A percentile compares a stretch with the other conserved stretches of the same genome.
phyloP scores from a whole-genome alignment of 2,888 invertebrate species.

The Alsophila aescularia region DNA sequence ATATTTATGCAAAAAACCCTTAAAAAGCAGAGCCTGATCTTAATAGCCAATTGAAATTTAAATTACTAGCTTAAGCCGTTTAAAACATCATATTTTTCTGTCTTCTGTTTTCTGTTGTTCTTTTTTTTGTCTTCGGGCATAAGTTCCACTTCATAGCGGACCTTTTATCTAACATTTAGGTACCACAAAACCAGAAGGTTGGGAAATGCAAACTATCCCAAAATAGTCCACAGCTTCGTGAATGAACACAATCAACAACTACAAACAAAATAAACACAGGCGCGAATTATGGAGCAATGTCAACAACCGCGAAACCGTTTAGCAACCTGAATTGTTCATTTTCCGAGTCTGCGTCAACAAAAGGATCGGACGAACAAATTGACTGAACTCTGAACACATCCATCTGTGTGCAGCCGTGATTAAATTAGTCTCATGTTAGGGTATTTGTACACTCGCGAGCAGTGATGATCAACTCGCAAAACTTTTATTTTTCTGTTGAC shows the following conservation, averaged over 20 bases:
- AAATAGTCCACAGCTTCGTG: neutral
- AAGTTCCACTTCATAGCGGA: too few relatives aligned
- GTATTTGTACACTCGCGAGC: neutral
- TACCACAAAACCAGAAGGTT: neutral
- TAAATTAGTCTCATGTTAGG: neutral
- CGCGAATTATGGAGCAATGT: neutral
- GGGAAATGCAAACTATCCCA: neutral
- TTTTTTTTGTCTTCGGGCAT: too few relatives aligned
- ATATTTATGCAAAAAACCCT: too few relatives aligned
- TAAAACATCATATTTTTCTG: too few relatives aligned
- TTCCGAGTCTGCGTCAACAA: neutral
- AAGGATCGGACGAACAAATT: neutral
- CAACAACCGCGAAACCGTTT: neutral
- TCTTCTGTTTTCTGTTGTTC: too few relatives aligned
- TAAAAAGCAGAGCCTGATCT: too few relatives aligned
- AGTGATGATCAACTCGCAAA: too few relatives aligned
- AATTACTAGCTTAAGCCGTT: too few relatives aligned
- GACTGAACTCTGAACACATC: neutral
- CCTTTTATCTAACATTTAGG: too few relatives aligned
- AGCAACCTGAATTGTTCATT: neutral
- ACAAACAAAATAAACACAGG: too few relatives aligned
- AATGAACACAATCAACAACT: neutral
- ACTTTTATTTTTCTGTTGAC: too few relatives aligned
- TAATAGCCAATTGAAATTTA: too few relatives aligned
- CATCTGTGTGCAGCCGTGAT: neutral